A percentile compares a stretch with the other conserved stretches of the same genome.
These are phyloP conservation scores for Bombus confusus DNA, from an alignment of 1,140 invertebrate genomes.

Conservation along the genomic window DNA sequence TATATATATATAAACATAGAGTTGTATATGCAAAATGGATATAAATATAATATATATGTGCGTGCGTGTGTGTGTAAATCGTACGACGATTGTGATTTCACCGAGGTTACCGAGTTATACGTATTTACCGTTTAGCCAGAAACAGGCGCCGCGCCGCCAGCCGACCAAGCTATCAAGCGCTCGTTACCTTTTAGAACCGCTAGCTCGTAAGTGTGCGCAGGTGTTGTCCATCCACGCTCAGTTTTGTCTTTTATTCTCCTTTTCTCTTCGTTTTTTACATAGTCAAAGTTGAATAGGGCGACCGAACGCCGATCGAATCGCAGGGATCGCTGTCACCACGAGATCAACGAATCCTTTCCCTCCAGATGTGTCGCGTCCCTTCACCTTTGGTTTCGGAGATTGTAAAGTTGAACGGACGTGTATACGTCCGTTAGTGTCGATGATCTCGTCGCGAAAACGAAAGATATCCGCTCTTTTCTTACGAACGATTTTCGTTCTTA, in stretches of 20 bases:
- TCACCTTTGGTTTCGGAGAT: background rate
- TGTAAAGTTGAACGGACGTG: background rate
- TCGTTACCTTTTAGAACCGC: constrained; percentile 72
- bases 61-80: constrained; percentile 44
- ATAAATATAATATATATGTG: constrained; percentile 62
- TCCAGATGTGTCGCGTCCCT: background rate
- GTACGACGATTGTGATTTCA: constrained; percentile 80
- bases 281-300: constrained; percentile 16
- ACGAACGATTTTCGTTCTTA: constrained; percentile 40
- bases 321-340: background rate
- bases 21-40: constrained; percentile 44
- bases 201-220: constrained; percentile 62
- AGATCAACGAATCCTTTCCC: background rate
- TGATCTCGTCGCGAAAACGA: constrained; percentile 4
- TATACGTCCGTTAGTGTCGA: background rate
- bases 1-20: constrained; percentile 47
- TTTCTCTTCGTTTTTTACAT: background rate
- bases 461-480: background rate
- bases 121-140: constrained; percentile 67
- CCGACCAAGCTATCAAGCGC: constrained; percentile 63
- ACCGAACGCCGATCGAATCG: background rate
- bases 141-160: constrained; percentile 48
- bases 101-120: constrained; percentile 81
- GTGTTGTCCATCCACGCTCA: constrained; percentile 49
- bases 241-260: constrained; percentile 6